Evolutionary conservation across 2,888 invertebrate species (phyloP), one percentile per base, ranked within the genome.

Genomic region (Drosophila mettleri): DNA sequence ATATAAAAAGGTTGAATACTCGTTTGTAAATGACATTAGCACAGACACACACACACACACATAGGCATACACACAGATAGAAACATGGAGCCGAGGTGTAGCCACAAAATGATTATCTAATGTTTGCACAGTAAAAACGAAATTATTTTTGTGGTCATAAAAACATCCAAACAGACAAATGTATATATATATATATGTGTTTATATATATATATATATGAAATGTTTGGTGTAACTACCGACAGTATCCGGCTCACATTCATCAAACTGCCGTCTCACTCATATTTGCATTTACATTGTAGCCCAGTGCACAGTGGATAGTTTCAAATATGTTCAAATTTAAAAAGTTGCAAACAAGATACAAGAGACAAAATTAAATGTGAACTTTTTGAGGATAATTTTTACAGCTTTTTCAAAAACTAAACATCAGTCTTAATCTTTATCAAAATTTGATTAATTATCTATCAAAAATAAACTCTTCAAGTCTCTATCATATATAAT

Each of bases 81-180:
- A n/a, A 18, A 14, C 18, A 45, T 34, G 38, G 5, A 31, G 31
- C 5, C 29, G 41, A 43, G 69, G 34, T 45, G 59, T 64, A 46
- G 52, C 68, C 64, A 43, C 72, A 80, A 70, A 78, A 88, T 83
- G 88, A 88, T 86, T 88, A 86, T 86, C 88, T 86, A 86, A 83
- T 88, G 88, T 77, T 83, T 83, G 80, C 78, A 65, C 77, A 80
- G 88, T 86, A 83, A 83, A 83, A 83, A 83, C 69, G 63, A 77
- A 83, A 88, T 83, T 83, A 86, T 83, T 86, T 80, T 61, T 80
- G 74, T 62, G 87, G 83, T 76, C 78, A 74, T 78, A 75, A 75
- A 75, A 75, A 74, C 74, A 78, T 67, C 34, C 78, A 73, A 36
- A 14, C 22, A 63, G 20, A 62, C 22, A 62, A 29, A 49, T 24